These are phyloP conservation scores for Euplexia lucipara DNA, from an alignment of 2,888 invertebrate genomes.

Conservation along the genomic window DNA sequence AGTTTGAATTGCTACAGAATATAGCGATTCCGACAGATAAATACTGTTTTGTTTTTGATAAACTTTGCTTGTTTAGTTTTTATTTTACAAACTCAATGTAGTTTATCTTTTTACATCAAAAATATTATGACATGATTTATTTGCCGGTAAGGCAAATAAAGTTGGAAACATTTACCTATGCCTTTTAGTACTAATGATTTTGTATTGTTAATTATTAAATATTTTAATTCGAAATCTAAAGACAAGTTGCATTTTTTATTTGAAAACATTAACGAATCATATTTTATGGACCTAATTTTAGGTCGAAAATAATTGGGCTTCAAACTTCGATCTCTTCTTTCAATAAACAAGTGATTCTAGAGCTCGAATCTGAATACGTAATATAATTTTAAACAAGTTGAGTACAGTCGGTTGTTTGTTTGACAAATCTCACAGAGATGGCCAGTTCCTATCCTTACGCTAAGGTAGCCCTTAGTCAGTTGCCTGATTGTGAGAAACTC, in stretches of 20 bases:
- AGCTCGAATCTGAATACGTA: constrained; percentile 15
- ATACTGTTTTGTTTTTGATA: neutral
- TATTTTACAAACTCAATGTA: too few relatives aligned
- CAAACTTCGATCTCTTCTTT: too few relatives aligned
- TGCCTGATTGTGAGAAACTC: neutral
- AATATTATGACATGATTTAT: constrained; percentile 2
- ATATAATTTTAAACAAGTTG: neutral
- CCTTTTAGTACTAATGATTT: neutral
- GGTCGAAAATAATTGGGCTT: too few relatives aligned
- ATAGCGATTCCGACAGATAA: constrained; percentile 3
- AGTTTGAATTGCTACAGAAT: constrained; percentile 10
- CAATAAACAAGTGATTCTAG: too few relatives aligned
- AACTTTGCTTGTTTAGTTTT: neutral
- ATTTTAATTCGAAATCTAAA: neutral
- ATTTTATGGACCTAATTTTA: neutral
- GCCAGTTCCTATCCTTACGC: too few relatives aligned
- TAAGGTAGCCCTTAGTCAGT: too few relatives aligned
- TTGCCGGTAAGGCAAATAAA: neutral
- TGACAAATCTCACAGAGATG: neutral
- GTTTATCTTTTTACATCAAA: neutral
- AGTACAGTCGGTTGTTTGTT: neutral
- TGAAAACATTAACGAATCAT: neutral
- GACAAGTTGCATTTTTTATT: neutral
- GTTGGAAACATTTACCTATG: too few relatives aligned
- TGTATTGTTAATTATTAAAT: neutral